phyloP scores from a whole-genome alignment of 2,113 vertebrate species.

The Empidonax traillii region DNA sequence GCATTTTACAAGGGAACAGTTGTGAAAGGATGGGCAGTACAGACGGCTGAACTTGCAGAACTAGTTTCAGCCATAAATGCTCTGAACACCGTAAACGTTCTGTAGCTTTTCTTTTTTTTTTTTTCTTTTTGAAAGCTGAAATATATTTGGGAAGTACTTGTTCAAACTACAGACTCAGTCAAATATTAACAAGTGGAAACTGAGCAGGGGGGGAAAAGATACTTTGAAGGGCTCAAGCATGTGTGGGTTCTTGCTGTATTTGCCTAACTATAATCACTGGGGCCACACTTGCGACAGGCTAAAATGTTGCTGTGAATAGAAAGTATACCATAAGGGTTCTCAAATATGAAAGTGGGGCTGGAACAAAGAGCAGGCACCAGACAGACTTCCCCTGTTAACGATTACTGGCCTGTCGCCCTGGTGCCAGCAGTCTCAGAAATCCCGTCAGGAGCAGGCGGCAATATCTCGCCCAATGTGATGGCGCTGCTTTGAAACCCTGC shows the following conservation, averaged over 20 bases:
- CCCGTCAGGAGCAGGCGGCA: conserved; percentile 30
- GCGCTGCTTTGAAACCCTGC: conserved; percentile 70
- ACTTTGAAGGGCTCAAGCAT: conserved; percentile 51
- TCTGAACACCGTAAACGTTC: not conserved
- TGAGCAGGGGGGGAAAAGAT: not conserved
- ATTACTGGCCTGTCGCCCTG: conserved; percentile 70
- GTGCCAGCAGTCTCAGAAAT: conserved; percentile 75
- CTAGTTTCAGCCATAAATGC: conserved; percentile 20
- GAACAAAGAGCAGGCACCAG: conserved; percentile 75
- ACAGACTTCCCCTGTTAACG: conserved; percentile 77
- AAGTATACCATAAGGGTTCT: conserved; percentile 71
- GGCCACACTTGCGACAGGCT: conserved; percentile 47
- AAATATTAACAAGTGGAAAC: conserved; percentile 58
- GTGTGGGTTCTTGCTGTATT: conserved; percentile 43
- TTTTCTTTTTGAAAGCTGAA: conserved; percentile 30
- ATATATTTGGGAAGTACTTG: conserved; percentile 67
- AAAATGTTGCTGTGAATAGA: conserved; percentile 61
- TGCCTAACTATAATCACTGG: conserved; percentile 45
- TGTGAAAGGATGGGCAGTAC: conserved; percentile 47
- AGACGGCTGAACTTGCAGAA: conserved; percentile 64
- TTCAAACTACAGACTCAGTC: conserved; percentile 53
- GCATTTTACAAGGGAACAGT: conserved; percentile 19
- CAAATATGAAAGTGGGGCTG: conserved; percentile 68
- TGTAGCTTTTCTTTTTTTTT: not conserved
- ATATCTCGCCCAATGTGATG: conserved; percentile 25